Base-by-base conservation (phyloP, 2,888 invertebrate genomes). In the Cheilosia scutellata region DNA sequence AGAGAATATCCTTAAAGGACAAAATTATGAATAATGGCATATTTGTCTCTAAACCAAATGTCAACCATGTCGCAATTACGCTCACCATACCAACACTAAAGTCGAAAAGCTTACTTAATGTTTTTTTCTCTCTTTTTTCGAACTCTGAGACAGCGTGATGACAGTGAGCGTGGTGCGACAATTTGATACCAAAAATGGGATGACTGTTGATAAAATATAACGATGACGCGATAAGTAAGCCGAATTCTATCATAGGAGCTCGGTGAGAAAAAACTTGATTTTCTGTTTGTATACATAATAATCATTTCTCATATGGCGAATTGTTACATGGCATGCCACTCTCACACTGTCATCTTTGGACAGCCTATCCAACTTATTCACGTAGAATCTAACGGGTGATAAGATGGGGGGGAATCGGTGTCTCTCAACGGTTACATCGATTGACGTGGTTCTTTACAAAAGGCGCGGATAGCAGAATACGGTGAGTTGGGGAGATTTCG, bases 171-270 rank as follows among this genome's bases (percentile, higher is more conserved):
- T 63, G 68, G 47, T 71, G 51, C 62, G 66, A 40, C 63, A 33
- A 68, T 71, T 77, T 44, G 9, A 53, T 55, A 68, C 66, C 76
- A 76, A 76, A 76, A 76, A 76, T 74, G 49, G 75, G 25, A 47
- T 62, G 70, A 25, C 70, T 62, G n/a, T 40, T 11, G 47, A 75
- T 63, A 77, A 77, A 77, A 27, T 37, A 44, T 37, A 70, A 47
- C 62, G 55, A 77, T 77, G 70, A 77, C 77, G 77, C 49, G 40
- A 27, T 49, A 25, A 37, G 5, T 7, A 37, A 37, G 27, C 25
- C 65, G 49, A 65, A n/a, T 62, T 60, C 62, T 72, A 25, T 37
- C 37, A 29, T 29, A n/a, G 11, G 7, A 60, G 25, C 42, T 25
- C 13, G 3, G 16, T 33, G 13, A 42, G 16, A 47, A 49, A 68